Evolutionary conservation across 2,113 vertebrate genomes (phyloP).

Genomic region (Rhinolophus ferrumequinum): DNA sequence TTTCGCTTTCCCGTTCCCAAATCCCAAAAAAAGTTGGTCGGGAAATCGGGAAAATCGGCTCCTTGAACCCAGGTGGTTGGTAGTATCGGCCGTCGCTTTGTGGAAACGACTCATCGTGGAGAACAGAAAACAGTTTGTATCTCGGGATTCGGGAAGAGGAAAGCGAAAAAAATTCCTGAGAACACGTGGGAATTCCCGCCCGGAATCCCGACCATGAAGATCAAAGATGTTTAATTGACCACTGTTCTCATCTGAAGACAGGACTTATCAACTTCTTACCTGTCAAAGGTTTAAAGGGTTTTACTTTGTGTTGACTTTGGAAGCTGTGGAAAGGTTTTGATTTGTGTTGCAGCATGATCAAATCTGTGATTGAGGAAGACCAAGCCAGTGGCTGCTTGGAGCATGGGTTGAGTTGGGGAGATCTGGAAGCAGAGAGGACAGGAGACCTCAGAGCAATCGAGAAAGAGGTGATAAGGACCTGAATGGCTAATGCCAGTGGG

Average conservation of each 20-base stretch:
- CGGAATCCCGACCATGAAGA: too few species aligned
- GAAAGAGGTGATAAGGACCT: neutral
- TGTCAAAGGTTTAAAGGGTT: neutral
- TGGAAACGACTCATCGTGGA: too few species aligned
- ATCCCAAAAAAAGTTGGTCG: too few species aligned
- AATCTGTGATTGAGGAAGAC: neutral
- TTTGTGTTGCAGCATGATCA: neutral
- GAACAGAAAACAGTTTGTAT: too few species aligned
- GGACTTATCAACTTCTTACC: neutral
- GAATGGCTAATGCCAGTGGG: neutral
- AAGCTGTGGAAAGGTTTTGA: neutral
- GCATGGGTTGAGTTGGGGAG: neutral
- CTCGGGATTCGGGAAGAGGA: too few species aligned
- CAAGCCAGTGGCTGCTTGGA: neutral
- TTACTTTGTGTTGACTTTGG: neutral
- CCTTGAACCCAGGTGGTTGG: too few species aligned
- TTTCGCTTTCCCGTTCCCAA: too few species aligned
- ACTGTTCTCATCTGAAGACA: conserved; percentile 52
- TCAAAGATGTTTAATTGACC: neutral
- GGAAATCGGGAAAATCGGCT: too few species aligned
- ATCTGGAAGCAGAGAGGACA: neutral
- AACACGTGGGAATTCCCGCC: too few species aligned
- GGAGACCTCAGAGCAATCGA: neutral
- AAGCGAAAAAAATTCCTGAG: too few species aligned
- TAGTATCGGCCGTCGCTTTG: too few species aligned